Evolutionary conservation across 2,797 vertebrate genomes (phyloP).

Genomic region (Spondyliosoma cantharus): DNA sequence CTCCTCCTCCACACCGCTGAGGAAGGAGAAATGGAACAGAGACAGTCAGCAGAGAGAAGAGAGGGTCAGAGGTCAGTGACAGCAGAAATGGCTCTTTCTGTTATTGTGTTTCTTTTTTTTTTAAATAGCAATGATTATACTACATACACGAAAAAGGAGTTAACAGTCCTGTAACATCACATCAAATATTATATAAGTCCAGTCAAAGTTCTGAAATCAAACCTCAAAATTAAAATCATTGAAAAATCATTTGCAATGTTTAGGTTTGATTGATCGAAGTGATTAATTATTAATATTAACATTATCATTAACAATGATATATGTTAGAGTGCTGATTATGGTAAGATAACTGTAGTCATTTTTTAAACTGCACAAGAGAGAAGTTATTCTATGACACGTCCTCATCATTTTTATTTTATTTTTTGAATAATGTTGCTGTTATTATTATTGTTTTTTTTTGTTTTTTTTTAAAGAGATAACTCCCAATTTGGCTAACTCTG

Average conservation of each 20-base stretch:
- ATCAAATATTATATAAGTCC: too few species aligned
- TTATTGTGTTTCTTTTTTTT: background rate
- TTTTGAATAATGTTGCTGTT: too few species aligned
- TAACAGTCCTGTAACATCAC: too few species aligned
- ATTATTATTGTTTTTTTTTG: too few species aligned
- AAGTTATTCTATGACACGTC: background rate
- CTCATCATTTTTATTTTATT: too few species aligned
- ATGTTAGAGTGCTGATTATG: conserved; percentile 4
- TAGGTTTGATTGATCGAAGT: background rate
- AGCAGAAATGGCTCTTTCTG: background rate
- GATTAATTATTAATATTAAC: conserved; percentile 14
- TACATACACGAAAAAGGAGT: background rate
- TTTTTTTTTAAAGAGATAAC: too few species aligned
- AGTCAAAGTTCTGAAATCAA: too few species aligned
- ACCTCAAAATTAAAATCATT: too few species aligned
- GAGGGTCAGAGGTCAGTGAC: conserved; percentile 23
- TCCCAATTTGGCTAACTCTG: too few species aligned
- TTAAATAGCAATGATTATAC: background rate
- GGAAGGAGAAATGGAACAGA: conserved; percentile 43
- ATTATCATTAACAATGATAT: background rate
- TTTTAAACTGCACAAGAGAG: background rate
- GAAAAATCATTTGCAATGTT: background rate
- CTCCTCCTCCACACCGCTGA: conserved; percentile 51
- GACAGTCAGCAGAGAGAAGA: conserved; percentile 42
- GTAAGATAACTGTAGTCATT: background rate